Evolutionary conservation across 2,888 invertebrate genomes (phyloP), one percentile per base, ranked within the genome.

Genomic region (Pachliopta kotzebuea): DNA sequence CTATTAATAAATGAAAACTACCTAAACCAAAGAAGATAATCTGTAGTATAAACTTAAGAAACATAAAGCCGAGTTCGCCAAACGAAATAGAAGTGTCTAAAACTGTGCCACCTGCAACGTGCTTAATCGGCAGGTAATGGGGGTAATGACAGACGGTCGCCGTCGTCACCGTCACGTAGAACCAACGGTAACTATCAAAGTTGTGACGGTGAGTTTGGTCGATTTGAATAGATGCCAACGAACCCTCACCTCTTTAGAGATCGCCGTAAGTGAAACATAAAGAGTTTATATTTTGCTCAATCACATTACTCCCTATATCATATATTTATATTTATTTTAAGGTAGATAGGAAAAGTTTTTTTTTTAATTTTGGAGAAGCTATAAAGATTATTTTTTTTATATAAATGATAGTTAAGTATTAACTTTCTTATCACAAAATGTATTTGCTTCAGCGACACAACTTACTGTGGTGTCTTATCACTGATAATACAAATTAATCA

Each of bases 111-210:
- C 76, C 86, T 85, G 84, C 81, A 84, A 76, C 69, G 70, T 69
- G 76, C 76, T 76, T 84, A 84, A 86, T 84, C 77, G 78, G 72
- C 77, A 75, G 80, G 54, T 59, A 59, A 63, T 54, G 57, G 26
- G 37, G 45, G 26, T 58, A 62, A 80, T 84, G 84, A 86, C 77
- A 76, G 76, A 72, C 73, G 74, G 69, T 68, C 83, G 83, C 81
- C 84, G 79, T 77, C 75, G 79, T 75, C 79, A 84, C 85, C 80
- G 86, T 86, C 88, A 88, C 88, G 87, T 88, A 83, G 80, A 72
- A 68, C 68, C 81, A 89, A 88, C 90, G 88, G 89, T 86, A 86
- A 78, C 70, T 42, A 67, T 66, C n/a, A n/a, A 50, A 67, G 70
- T 67, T 66, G 62, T 57, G 67, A 68, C 63, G 71, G 81, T 83